Evolutionary conservation across 2,888 invertebrate genomes (phyloP), one percentile per base, ranked within the genome.

Genomic region (Drepanosiphum platanoidis): DNA sequence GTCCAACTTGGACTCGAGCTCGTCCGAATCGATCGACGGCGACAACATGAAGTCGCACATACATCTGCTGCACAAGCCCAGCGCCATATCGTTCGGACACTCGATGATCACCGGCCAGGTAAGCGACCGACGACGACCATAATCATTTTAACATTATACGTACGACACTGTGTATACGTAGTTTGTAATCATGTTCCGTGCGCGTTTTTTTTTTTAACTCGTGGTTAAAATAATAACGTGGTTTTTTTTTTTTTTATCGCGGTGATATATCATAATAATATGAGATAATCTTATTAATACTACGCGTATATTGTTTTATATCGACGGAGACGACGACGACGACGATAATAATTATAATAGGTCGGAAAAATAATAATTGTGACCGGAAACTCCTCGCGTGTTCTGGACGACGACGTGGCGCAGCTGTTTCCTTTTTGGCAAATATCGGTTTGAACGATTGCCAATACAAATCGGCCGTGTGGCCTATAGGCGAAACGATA

Each of bases 11-110:
- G 88, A 89, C 87, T 89, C 89, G 32, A 88, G 89, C 74, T 88
- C 88, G 86, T 89, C 89, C 84, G 89, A 89, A 87, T 89, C 89
- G 9, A 88, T 88, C 46, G 89, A 89, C 87, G 89, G 89, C n/a
- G 87, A 88, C 39, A 52, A 75, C 72, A 84, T 77, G 46, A 39
- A 88, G 32, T 84, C 84, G 15, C 84, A 84, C 77, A 77, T 84
- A 52, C 84, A 84, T 15, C 30, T 84, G 30, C 66, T 84, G 18
- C 84, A 84, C 84, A 84, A 84, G 18, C 84, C 84, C 52, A 84
- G 84, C 75, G 84, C 84, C 4, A 84, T 84, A 75, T 75, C 84
- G 30, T 84, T 84, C 36, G 84, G 84, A 1, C 84, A 84, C 58
- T 27, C 84, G 30, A 84, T 84, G 84, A 75, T 84, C 64, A 74